phyloP scores from a whole-genome alignment of 35 echinoderm and acorn worm genomes.

The Heliocidaris erythrogramma region DNA sequence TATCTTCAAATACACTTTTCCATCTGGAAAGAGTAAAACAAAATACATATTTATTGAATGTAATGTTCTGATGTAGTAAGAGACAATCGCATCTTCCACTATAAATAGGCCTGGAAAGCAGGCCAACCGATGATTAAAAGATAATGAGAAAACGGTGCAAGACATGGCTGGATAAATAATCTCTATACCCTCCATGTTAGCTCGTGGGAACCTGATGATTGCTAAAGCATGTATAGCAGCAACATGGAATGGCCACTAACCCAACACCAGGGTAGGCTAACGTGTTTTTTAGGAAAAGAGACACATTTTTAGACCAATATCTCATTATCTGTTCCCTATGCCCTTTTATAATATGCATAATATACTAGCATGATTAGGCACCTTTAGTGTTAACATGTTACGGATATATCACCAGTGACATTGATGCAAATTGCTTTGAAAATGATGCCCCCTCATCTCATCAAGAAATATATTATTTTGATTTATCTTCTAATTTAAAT shows the following conservation, averaged over 20 bases:
- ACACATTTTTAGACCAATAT: neutral
- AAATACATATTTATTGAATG: neutral
- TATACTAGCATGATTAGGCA: no score
- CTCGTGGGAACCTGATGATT: neutral
- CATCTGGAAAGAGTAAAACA: neutral
- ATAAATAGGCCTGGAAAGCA: conserved; percentile 2
- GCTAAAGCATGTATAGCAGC: neutral
- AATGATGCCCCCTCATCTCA: no score
- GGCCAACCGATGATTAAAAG: conserved; percentile 8
- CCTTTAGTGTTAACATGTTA: no score
- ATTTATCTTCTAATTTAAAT: no score
- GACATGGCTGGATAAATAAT: neutral
- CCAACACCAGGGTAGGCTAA: neutral
- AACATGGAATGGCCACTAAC: neutral
- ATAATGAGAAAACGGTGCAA: neutral
- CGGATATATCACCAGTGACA: no score
- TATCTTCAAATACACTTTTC: neutral
- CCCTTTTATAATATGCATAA: no score
- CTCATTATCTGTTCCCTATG: neutral
- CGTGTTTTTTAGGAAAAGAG: neutral
- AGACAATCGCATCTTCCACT: conserved; percentile 8
- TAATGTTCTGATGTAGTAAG: neutral
- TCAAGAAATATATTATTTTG: no score
- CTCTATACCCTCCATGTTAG: neutral
- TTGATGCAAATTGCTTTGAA: no score